Conservation (phyloP, 2,113 vertebrate genomes). For the Passer domesticus region DNA sequence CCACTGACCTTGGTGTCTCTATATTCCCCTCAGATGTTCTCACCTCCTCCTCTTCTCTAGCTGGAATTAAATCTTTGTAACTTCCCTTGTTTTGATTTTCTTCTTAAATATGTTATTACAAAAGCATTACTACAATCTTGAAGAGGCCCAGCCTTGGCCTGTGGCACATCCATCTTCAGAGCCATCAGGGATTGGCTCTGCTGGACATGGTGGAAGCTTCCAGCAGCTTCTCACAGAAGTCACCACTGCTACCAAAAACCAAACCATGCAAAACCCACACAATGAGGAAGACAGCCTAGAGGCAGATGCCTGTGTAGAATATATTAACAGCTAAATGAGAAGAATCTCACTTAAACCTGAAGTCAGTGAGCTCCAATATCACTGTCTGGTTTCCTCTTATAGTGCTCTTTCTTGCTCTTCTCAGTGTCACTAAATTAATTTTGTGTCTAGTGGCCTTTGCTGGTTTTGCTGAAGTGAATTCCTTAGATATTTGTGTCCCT, state of each 20-base stretch:
- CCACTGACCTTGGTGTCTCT: too few relatives aligned
- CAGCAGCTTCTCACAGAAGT: background rate
- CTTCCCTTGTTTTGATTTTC: too few relatives aligned
- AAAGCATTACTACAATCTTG: too few relatives aligned
- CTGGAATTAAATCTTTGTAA: too few relatives aligned
- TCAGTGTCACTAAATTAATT: background rate
- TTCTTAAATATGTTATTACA: too few relatives aligned
- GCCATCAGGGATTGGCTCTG: too few relatives aligned
- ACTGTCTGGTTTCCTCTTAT: background rate
- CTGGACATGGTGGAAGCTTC: background rate
- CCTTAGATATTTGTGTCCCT: background rate
- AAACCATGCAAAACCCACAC: background rate
- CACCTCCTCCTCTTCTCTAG: too few relatives aligned
- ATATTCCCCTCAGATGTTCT: too few relatives aligned
- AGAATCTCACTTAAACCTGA: background rate
- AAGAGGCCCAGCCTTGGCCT: too few relatives aligned
- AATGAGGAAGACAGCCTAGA: background rate
- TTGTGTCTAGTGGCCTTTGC: background rate
- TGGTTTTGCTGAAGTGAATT: background rate
- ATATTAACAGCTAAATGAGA: background rate
- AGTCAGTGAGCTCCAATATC: background rate
- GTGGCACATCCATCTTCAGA: background rate
- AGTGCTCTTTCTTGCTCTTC: background rate
- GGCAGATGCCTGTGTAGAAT: background rate
- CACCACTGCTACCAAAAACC: background rate